phyloP scores from a whole-genome alignment of 2,113 vertebrate genomes.

The Sterrhoptilus dennistouni region DNA sequence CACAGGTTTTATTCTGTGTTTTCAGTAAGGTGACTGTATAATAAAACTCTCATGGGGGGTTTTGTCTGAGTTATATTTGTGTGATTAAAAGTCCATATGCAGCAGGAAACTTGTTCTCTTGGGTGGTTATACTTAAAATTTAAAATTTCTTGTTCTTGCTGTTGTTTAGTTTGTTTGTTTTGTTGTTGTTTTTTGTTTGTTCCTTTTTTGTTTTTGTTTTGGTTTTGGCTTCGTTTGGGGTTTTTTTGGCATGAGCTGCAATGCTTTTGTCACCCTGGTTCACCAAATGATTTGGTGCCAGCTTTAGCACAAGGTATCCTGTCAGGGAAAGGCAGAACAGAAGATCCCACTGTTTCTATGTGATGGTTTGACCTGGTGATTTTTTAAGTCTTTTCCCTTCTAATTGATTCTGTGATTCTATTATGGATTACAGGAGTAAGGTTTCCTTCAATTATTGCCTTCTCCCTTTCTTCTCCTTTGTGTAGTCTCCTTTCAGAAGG shows the following conservation, averaged over 20 bases:
- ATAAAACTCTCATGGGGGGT: fast-evolving
- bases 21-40: not conserved
- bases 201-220: not conserved
- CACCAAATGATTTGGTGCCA: not conserved
- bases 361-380: not conserved
- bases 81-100: not conserved
- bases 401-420: not conserved
- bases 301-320: not conserved
- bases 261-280: not conserved
- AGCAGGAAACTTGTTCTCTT: not conserved
- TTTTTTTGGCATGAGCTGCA: not conserved
- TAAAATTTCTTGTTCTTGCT: not conserved
- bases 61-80: not conserved
- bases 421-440: not conserved
- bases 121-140: not conserved
- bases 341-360: not conserved
- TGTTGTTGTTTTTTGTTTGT: not conserved
- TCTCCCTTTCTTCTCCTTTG: not conserved
- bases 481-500: not conserved
- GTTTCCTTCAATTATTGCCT: not conserved
- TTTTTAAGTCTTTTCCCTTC: not conserved
- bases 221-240: not conserved
- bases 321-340: not conserved
- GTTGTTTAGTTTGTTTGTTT: not conserved
- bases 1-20: not conserved